Percentiles rank a stretch among this genome's conserved stretches.
Evolutionary conservation across 2,888 invertebrate genomes (phyloP).

Genomic region (Megalurothrips usitatus): DNA sequence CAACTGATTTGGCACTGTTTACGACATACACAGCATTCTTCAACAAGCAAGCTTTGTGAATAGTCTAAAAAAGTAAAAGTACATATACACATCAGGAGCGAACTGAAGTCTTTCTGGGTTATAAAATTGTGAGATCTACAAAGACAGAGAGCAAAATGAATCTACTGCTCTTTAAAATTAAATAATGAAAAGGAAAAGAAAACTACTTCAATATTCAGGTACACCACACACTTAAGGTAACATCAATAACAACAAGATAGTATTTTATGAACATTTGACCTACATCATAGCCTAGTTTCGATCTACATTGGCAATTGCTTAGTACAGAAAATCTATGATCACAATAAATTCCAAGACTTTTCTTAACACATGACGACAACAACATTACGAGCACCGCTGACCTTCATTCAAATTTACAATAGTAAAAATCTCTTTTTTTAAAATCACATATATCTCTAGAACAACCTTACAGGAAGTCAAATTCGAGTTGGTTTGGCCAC

Average conservation of each 20-base stretch:
- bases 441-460: neutral
- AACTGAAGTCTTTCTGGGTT: too few species aligned
- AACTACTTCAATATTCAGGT: conserved; percentile 16
- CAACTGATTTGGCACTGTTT: too few species aligned
- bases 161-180: too few species aligned
- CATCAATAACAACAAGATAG: too few species aligned
- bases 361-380: neutral
- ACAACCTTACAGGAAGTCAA: neutral
- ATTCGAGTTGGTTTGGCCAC: neutral
- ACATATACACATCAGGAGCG: too few species aligned
- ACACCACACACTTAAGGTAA: conserved; percentile 30
- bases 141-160: too few species aligned
- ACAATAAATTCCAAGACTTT: neutral
- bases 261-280: neutral
- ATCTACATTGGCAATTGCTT: neutral
- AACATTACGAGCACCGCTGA: neutral
- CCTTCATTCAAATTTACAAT: neutral
- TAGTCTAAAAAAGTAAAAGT: too few species aligned
- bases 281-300: neutral
- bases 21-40: too few species aligned
- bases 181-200: too few species aligned
- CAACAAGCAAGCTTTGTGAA: too few species aligned
- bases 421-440: neutral
- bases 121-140: too few species aligned
- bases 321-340: neutral